Evolutionary conservation across 2,888 invertebrate species (phyloP), one percentile per base, ranked within the genome.

Genomic region (Frankliniella intonsa): DNA sequence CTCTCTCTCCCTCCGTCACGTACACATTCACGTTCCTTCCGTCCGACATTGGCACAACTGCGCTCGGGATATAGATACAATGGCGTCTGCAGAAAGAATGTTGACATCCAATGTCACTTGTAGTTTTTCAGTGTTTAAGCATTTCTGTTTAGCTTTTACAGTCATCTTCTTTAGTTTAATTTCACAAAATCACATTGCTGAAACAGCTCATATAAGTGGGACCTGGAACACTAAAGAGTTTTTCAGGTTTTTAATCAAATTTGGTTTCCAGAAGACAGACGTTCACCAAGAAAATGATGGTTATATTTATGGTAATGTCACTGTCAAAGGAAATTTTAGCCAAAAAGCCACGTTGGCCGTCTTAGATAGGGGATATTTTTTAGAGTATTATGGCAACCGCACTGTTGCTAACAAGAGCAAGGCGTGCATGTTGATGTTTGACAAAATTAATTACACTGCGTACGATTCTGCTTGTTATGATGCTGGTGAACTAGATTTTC

Each of bases 231-330:
- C 92, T 5, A 89, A 90, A 81, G 94, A 95, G 81, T 96, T 96
- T 88, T 97, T 97, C 87, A 94, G 94, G 88, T 97, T 98, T 88
- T 90, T 99, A 82, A 92, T 96, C 38, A 98, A 98, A 88, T 99
- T 98, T 88, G 98, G 98, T 83, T 96, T 98, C 88, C 98, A 98
- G 89, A 97, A 97, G 89, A 97, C 98, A 19, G 96, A 97, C 88
- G 91, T 93, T 80, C 94, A 96, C 88, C 93, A 94, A 85, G 92
- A 93, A 86, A 93, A 93, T 85, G 93, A 95, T 86, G 98, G 98
- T 81, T 98, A 96, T 88, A 96, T 99, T 86, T 99, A 96, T 88
- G 99, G 99, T 19, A 98, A 98, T 88, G 92, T 98, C 80, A 96
- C 97, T 50, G 91, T 95, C 0, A 90, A 89, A 84, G 89, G 90